Evolutionary conservation across 2,797 vertebrate genomes (phyloP).

Genomic region (Dryobates pubescens): DNA sequence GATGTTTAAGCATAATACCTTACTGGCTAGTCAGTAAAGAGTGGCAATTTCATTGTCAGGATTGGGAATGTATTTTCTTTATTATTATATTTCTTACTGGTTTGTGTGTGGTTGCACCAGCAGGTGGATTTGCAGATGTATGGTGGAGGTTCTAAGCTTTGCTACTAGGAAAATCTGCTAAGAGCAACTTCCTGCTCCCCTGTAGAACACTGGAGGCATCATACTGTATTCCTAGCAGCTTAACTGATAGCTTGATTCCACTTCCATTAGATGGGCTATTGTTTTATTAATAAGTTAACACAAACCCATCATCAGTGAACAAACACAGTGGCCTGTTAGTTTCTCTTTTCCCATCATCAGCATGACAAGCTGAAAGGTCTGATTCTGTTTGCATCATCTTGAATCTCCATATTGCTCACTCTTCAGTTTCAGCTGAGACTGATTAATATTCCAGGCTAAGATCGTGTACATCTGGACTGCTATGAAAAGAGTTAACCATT

Average conservation of each 20-base stretch:
- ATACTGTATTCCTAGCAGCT: background rate
- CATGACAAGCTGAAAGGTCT: slow-evolving; percentile 9
- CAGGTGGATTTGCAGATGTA: background rate
- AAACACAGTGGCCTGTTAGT: background rate
- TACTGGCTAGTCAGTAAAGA: background rate
- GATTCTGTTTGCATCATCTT: background rate
- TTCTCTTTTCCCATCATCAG: background rate
- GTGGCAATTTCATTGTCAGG: background rate
- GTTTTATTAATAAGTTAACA: slow-evolving; percentile 31
- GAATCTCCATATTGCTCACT: slow-evolving; percentile 32
- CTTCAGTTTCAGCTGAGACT: slow-evolving; percentile 23
- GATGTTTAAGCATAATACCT: background rate
- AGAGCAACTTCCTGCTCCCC: background rate
- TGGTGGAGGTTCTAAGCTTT: background rate
- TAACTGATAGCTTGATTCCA: background rate
- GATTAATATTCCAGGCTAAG: slow-evolving; percentile 32
- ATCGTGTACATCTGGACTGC: background rate
- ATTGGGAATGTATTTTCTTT: background rate
- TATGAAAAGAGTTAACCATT: slow-evolving; percentile 16
- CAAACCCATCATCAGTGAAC: background rate
- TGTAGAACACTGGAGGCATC: background rate
- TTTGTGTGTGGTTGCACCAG: background rate
- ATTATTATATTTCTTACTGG: background rate
- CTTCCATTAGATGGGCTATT: background rate
- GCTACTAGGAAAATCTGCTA: background rate